phyloP scores from a whole-genome alignment of 2,888 invertebrate species.

The Aleiodes alternator region DNA sequence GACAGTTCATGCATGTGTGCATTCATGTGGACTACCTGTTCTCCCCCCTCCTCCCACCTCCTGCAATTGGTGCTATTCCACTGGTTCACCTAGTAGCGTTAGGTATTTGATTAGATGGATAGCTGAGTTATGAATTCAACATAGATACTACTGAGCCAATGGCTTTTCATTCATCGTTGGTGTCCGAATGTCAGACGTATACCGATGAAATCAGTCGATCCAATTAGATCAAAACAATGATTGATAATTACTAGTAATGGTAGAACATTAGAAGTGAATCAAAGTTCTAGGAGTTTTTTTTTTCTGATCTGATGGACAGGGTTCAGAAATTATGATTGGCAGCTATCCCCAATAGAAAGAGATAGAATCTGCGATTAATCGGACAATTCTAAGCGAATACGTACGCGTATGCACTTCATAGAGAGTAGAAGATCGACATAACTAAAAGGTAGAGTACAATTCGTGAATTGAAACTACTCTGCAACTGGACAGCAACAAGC shows the following conservation, averaged over 20 bases:
- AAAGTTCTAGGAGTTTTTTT: neutral
- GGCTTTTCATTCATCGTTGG: constrained; percentile 7
- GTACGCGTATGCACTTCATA: neutral
- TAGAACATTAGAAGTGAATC: neutral
- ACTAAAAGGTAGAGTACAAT: neutral
- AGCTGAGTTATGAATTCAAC: constrained; percentile 29
- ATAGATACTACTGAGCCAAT: neutral
- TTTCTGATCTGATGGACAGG: constrained; percentile 1
- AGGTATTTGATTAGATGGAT: constrained; percentile 28
- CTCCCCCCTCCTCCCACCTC: neutral
- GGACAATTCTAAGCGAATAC: constrained; percentile 26
- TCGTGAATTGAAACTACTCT: constrained; percentile 11
- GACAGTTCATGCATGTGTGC: constrained; percentile 66
- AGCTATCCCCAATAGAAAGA: constrained; percentile 30
- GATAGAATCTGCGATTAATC: constrained; percentile 36
- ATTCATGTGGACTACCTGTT: constrained; percentile 49
- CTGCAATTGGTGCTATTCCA: neutral
- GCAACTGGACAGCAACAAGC: constrained; percentile 28
- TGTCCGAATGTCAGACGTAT: neutral
- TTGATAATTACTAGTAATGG: neutral
- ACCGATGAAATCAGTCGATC: neutral
- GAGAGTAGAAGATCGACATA: no score
- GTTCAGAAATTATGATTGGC: constrained; percentile 36
- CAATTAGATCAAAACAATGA: neutral
- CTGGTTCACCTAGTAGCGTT: constrained; percentile 12